phyloP scores from a whole-genome alignment of 2,113 vertebrate genomes.

The Rousettus leschenaultii region DNA sequence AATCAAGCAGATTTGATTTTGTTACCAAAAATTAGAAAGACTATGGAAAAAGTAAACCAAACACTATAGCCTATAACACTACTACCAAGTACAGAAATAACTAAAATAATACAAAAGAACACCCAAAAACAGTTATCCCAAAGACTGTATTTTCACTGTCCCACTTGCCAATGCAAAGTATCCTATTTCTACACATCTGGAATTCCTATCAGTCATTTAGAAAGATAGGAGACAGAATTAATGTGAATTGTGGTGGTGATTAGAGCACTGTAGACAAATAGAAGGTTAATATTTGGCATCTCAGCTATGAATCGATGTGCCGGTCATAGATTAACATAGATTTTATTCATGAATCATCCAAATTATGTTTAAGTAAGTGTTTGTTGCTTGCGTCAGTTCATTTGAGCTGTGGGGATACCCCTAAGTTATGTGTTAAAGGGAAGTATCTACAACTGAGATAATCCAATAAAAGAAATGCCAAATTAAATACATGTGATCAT shows the following conservation, averaged over 20 bases:
- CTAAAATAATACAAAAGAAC: background rate
- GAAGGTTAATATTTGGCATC: background rate
- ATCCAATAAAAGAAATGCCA: background rate
- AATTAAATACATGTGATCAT: background rate
- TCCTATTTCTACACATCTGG: background rate
- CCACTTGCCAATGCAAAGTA: background rate
- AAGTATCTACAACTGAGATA: background rate
- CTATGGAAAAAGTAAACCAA: background rate
- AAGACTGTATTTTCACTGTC: background rate
- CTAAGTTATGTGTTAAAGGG: background rate
- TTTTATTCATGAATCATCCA: background rate
- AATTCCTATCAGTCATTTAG: background rate
- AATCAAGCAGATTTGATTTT: background rate
- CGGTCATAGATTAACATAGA: background rate
- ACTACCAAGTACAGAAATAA: background rate
- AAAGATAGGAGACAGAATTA: background rate
- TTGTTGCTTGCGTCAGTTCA: background rate
- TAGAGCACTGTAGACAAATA: background rate
- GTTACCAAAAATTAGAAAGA: constrained; percentile 21
- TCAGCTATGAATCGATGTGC: background rate
- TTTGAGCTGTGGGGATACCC: background rate
- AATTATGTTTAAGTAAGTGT: background rate
- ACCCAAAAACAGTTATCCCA: background rate
- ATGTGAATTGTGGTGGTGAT: background rate
- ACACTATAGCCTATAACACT: background rate